Base-by-base conservation (phyloP, 2,888 invertebrate species). In the Perizoma affinitatum region DNA sequence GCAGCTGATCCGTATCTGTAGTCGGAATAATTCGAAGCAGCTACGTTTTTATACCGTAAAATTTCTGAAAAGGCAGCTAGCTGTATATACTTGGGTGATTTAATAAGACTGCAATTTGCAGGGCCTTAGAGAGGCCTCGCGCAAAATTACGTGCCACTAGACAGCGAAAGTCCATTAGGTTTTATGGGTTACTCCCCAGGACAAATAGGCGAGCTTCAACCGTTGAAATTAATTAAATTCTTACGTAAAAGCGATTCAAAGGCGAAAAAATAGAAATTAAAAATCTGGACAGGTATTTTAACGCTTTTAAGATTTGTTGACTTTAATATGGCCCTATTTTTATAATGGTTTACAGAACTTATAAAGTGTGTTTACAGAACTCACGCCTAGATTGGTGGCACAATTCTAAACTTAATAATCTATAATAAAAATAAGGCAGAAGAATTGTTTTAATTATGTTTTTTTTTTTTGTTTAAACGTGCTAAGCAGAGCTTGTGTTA, bases 101-200 rank as follows among this genome's bases (percentile, higher is more conserved):
- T 69, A 79, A 77, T 74, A 80, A 83, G 83, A 75, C 72, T 79
- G 76, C 77, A 88, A 78, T 79, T 80, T 77, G 82, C 82, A 81
- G 74, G 82, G 77, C 75, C 74, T 75, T 75, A 67, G 73, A 80
- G 78, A 80, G 82, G 71, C 72, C 78, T 70, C 82, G 80, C 83
- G 79, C 82, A 81, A 83, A 85, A 88, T 88, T 85, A 87, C 86
- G 84, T 73, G 72, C 69, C 71, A 81, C 84, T 80, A 86, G 87
- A 90, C 90, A 90, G 82, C 76, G 84, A 90, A 90, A 90, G 84
- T 90, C 90, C 90, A 90, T 90, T 90, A 90, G 84, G 88, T 89
- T 90, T 89, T 89, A 89, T 86, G 86, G 86, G 81, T 82, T 81
- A 80, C 85, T 83, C 82, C 73, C 75, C 79, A 83, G 87, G 85